phyloP scores from a whole-genome alignment of 2,888 invertebrate genomes.

The Anthrax anthrax region DNA sequence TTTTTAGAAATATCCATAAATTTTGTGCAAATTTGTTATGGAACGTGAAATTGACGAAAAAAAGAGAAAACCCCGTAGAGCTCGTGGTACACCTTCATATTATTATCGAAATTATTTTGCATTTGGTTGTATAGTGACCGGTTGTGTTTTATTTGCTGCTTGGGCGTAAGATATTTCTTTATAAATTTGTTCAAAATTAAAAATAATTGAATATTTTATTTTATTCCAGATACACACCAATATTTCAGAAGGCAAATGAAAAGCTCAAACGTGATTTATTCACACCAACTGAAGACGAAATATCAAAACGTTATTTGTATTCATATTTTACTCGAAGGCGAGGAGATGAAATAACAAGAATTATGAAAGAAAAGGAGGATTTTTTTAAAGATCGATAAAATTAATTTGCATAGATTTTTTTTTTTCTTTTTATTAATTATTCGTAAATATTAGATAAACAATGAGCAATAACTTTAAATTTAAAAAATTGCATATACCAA shows the following conservation, averaged over 20 bases:
- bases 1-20: too few species aligned
- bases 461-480: slow-evolving; percentile 27
- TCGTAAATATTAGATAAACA: not conserved
- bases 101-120: slow-evolving; percentile 41
- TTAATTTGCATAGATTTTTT: too few species aligned
- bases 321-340: slow-evolving; percentile 19
- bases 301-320: slow-evolving; percentile 21
- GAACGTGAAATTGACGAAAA: slow-evolving; percentile 40
- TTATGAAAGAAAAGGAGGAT: slow-evolving; percentile 20
- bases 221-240: slow-evolving; percentile 19
- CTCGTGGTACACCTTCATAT: slow-evolving; percentile 50
- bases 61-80: slow-evolving; percentile 49
- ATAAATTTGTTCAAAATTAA: not conserved
- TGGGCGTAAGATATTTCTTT: slow-evolving; percentile 19
- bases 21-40: slow-evolving; percentile 26
- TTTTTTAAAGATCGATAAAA: slow-evolving; percentile 17
- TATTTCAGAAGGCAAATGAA: slow-evolving; percentile 19
- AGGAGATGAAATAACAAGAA: slow-evolving; percentile 17
- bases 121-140: slow-evolving; percentile 34
- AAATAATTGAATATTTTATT: not conserved
- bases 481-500: slow-evolving; percentile 22
- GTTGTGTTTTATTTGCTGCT: slow-evolving; percentile 19
- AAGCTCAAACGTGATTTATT: slow-evolving; percentile 13
- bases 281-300: slow-evolving; percentile 18
- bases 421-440: not conserved